Percentiles rank a stretch among this genome's conserved stretches.
These are phyloP conservation scores for Meloidogyne floridensis DNA, from an alignment of 1,140 invertebrate genomes.

Conservation along the genomic window DNA sequence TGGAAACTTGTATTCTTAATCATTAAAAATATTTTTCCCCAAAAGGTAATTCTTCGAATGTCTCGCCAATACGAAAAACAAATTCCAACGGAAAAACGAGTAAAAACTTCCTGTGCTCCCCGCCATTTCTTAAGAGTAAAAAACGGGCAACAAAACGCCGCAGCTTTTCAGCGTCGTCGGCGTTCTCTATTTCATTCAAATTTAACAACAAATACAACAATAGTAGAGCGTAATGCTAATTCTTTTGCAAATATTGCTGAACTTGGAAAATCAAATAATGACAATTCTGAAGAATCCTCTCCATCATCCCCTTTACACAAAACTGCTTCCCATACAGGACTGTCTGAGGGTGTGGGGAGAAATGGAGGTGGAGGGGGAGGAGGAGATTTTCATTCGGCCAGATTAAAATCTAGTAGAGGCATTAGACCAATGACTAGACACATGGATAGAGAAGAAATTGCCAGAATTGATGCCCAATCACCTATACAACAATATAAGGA, in stretches of 20 bases:
- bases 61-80: conserved; percentile 52
- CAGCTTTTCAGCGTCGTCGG: not conserved
- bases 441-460: conserved; percentile 25
- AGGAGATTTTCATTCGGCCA: not conserved
- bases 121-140: conserved; percentile 2
- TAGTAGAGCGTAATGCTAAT: conserved; percentile 11
- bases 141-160: not conserved
- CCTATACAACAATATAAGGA: conserved; percentile 42
- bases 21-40: not conserved
- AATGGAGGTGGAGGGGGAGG: not conserved
- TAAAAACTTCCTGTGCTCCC: conserved; percentile 49
- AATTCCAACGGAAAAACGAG: conserved; percentile 54
- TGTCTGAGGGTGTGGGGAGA: not conserved
- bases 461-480: conserved; percentile 31
- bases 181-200: not conserved
- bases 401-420: conserved; percentile 14
- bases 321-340: not conserved
- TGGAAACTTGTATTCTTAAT: too few relatives aligned
- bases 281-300: not conserved
- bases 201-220: conserved; percentile 10
- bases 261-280: conserved; percentile 16
- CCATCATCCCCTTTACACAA: not conserved
- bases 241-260: conserved; percentile 6
- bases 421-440: conserved; percentile 18
- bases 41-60: conserved; percentile 50